Evolutionary conservation across 1,140 invertebrate species (phyloP), one percentile per base, ranked within the genome.

Genomic region (Leptinotarsa defecta): DNA sequence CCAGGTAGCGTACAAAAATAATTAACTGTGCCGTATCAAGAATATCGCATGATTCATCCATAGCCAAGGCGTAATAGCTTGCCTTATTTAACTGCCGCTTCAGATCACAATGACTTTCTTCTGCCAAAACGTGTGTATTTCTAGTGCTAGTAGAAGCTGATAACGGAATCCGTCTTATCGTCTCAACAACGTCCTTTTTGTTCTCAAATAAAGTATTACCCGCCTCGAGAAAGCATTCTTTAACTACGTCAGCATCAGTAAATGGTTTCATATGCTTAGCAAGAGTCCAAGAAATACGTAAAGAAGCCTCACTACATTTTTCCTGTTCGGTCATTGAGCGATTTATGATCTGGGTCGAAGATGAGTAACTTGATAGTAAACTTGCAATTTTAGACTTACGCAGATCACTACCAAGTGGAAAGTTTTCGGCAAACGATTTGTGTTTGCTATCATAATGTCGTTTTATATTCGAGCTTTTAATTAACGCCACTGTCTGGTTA

Each of bases 381-480:
- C 24, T 27, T 27, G 24, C 24, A 27, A 27, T 27, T 27, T 27
- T 27, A 27, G 24, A 27, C 24, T 27, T 27, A 27, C 24, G 24
- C 24, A 27, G 24, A 27, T 27, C 24, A 27, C 24, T 27, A 27
- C 24, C 24, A 27, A 27, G 24, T 27, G 24, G 24, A 27, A 27
- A 27, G 24, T 27, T 27, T 27, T 27, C 24, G 24, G 24, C 24
- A 27, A 27, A 27, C 24, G 24, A 27, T 27, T 27, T 27, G 24
- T 27, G 24, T 27, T 27, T 27, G 24, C 24, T 27, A 17, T 48
- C 43, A 70, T 70, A 48, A 70, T 70, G 68, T 48, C 68, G 68
- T 70, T 70, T 70, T 11, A 70, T 70, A 49, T 70, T 70, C 24
- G 43, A 70, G 68, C 68, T 70, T 70, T 52, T 48, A 70, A 70